A percentile compares a stretch with the other conserved stretches of the same genome.
Conservation (phyloP, 2,888 invertebrate genomes). For the Hesperia comma region DNA sequence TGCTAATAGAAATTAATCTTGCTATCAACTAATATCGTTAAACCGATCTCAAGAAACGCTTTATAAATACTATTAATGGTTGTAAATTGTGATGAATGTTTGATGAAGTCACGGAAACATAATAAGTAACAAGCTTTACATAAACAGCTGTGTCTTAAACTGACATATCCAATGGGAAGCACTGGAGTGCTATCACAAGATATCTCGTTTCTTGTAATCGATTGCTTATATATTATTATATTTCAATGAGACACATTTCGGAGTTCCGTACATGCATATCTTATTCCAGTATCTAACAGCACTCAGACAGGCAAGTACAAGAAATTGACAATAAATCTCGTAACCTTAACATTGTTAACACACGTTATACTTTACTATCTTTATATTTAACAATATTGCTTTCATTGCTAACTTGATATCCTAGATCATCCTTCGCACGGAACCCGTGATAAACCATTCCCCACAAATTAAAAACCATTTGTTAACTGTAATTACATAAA, state of each 20-base stretch:
- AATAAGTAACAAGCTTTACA: background rate
- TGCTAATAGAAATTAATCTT: conserved; percentile 26
- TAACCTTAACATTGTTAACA: conserved; percentile 24
- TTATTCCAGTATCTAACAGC: background rate
- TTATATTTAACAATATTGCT: conserved; percentile 35
- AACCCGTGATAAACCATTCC: conserved; percentile 20
- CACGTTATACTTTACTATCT: conserved; percentile 27
- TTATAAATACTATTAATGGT: conserved; percentile 20
- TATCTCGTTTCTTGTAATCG: background rate
- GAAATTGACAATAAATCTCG: conserved; percentile 33
- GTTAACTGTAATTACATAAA: conserved; percentile 30
- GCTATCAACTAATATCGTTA: conserved; percentile 14
- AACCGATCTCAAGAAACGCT: conserved; percentile 9
- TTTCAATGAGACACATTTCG: conserved; percentile 2
- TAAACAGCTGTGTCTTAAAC: background rate
- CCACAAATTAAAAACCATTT: conserved; percentile 18
- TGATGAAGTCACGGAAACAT: conserved; percentile 19
- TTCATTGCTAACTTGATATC: conserved; percentile 28
- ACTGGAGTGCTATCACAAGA: background rate
- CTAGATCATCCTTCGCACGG: conserved; percentile 6
- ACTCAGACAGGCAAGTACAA: background rate
- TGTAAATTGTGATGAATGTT: conserved; percentile 22
- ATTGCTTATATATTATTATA: conserved; percentile 7
- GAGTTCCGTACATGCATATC: conserved; percentile 23
- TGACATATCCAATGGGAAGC: background rate